phyloP scores from a whole-genome alignment of 2,888 invertebrate species.

The Acholoe squamosa region DNA sequence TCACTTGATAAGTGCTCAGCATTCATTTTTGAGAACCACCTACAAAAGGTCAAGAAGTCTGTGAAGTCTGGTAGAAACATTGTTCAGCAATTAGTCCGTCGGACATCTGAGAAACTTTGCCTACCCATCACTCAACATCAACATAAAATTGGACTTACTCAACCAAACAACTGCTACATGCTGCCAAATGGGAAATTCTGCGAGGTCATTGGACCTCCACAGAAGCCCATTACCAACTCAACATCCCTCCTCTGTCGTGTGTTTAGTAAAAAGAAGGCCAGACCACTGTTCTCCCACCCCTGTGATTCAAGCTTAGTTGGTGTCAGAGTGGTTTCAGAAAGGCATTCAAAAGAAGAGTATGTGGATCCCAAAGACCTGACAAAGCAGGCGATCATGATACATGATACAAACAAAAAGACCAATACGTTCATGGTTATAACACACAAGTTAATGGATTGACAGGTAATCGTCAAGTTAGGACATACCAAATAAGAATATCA shows the following conservation, averaged over 20 bases:
- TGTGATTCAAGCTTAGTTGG: not conserved
- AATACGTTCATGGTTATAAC: not conserved
- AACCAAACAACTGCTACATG: not conserved
- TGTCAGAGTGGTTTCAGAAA: not conserved
- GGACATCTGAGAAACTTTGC: not conserved
- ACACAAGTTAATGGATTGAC: not conserved
- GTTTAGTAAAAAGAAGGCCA: not conserved
- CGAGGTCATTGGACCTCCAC: not conserved
- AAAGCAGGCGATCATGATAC: not conserved
- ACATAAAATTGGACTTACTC: not conserved
- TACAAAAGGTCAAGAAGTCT: constrained; percentile 64
- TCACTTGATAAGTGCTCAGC: constrained; percentile 64
- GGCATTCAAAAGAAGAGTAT: not conserved
- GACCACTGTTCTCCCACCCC: not conserved
- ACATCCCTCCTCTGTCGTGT: not conserved
- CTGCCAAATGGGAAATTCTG: not conserved
- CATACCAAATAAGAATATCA: no score
- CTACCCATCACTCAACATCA: not conserved
- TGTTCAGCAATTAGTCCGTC: constrained; percentile 59
- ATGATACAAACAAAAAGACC: not conserved
- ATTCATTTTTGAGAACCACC: constrained; percentile 67
- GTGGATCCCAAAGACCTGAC: not conserved
- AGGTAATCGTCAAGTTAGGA: no score
- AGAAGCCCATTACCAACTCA: not conserved
- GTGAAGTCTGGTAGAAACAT: constrained; percentile 62